Base-by-base conservation (phyloP, 2,113 vertebrate species). In the Cricetomys ansorgei region DNA sequence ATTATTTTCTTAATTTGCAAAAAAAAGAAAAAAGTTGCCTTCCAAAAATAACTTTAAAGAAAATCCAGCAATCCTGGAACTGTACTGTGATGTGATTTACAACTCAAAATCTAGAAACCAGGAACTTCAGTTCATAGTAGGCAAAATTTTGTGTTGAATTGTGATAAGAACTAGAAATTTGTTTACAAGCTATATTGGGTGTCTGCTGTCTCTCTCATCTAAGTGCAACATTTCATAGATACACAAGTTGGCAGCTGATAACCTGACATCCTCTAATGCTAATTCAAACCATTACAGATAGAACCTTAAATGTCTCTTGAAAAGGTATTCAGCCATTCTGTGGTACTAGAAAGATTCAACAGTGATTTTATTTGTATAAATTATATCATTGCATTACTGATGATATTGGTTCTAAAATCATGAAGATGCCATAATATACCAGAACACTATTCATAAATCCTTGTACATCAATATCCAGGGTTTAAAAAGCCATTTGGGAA, bases 121-220 rank as follows among this genome's bases (percentile, higher is more conserved):
- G 37, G 8, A 93, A 59, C 10, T 62, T 95, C 34, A 70, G 19
- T 59, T 5, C 5, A 11, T 62, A 3, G 4, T 87, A 12, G 21
- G 62, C n/a, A 84, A 12, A 50, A 27, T 0, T 85, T 96, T 76
- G 7, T 93, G 67, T 0, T 91, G 40, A 89, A 94, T 88, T 94
- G 95, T 53, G 25, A 88, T 31, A 70, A 91, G n/a, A 59, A 84
- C 40, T 7, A 43, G 83, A 76, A 9, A 90, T 95, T 93, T 94
- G 40, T 84, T 75, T 73, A 77, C 5, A 90, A 94, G 11, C 5
- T 21, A 59, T 80, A 50, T 27, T 76, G 7, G 40, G 3, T 94
- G 4, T 75, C 27, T 72, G 21, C 16, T 72, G 2, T 81, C 2
- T 13, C 4, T 57, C 3, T 17, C 69, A 29, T 83, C 16, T 81